Conservation (phyloP, 2,113 vertebrate genomes). For the Calidris pugnax region DNA sequence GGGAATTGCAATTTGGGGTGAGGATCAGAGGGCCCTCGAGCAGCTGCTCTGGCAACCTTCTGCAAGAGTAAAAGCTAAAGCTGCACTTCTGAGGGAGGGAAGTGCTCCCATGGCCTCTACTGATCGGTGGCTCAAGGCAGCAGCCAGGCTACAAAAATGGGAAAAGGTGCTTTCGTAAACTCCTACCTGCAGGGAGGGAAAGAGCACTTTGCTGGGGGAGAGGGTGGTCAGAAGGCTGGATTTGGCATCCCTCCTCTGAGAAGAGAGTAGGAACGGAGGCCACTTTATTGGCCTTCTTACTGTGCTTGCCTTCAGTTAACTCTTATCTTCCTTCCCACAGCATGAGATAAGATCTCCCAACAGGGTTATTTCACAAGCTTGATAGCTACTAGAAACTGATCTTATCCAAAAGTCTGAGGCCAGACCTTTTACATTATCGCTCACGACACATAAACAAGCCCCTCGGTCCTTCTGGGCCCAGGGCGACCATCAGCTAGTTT, state of each 20-base stretch:
- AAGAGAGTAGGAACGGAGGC: neutral
- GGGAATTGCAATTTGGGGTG: neutral
- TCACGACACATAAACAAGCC: neutral
- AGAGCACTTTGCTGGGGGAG: neutral
- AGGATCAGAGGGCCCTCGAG: neutral
- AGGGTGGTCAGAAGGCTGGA: neutral
- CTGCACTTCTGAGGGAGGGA: neutral
- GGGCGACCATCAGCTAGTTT: neutral
- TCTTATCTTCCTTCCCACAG: neutral
- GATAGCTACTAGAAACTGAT: neutral
- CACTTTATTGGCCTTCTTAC: neutral
- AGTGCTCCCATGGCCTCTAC: accelerated
- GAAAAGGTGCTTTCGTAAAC: neutral
- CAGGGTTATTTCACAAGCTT: neutral
- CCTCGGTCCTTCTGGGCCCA: neutral
- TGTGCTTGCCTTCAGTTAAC: neutral
- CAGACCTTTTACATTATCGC: neutral
- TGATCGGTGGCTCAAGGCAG: neutral
- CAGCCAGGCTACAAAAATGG: neutral
- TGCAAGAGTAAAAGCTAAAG: neutral
- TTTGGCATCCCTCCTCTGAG: neutral
- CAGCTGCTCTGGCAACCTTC: neutral
- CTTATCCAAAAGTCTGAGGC: neutral
- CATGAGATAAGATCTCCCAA: neutral
- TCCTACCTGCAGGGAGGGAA: neutral